Conservation (phyloP, 2,888 invertebrate genomes). For the Nephrotoma guestfalica region DNA sequence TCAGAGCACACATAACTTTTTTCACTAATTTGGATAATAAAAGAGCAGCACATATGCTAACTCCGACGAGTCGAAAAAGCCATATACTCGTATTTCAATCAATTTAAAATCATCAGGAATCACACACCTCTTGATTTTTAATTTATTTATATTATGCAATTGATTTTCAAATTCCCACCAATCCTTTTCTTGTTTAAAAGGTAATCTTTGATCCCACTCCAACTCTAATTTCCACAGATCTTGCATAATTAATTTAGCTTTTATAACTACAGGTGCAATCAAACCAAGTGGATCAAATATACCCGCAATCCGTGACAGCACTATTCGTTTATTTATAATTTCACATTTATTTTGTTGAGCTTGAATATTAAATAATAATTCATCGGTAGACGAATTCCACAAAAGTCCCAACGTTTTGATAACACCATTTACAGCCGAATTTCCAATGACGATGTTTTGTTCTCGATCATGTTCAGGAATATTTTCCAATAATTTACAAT, state of each 20-base stretch:
- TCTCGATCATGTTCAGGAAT: neutral
- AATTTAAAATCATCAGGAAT: neutral
- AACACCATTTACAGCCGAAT: neutral
- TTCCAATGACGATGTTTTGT: too few relatives aligned
- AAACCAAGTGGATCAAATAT: neutral
- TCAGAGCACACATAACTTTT: neutral
- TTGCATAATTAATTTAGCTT: neutral
- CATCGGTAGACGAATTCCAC: neutral
- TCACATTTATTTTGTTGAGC: neutral
- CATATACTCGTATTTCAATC: neutral
- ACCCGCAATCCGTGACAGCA: neutral
- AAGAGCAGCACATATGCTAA: neutral
- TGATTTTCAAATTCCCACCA: neutral
- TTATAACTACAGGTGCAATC: neutral
- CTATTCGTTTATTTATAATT: neutral
- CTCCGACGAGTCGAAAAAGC: neutral
- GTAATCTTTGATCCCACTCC: neutral
- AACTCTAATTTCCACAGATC: neutral
- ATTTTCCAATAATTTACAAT: too few relatives aligned
- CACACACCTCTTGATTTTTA: neutral
- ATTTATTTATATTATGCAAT: neutral
- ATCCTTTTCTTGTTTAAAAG: neutral
- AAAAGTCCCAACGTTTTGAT: neutral
- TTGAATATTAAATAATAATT: neutral
- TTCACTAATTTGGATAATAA: neutral